Conservation (phyloP, 2,888 invertebrate species). For the Xylophagus ater region DNA sequence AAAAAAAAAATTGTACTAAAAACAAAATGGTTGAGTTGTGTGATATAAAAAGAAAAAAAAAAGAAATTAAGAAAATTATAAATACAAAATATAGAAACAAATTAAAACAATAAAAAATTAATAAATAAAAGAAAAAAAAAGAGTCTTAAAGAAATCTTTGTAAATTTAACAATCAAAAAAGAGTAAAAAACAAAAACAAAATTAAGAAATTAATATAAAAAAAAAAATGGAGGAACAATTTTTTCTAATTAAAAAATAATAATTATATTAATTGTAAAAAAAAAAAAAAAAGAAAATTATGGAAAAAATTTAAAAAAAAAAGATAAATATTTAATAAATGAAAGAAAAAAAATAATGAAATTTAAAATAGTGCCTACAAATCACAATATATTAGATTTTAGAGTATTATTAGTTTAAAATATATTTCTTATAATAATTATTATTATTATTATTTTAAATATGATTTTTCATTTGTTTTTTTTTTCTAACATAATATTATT, state of each 20-base stretch:
- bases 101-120: background rate
- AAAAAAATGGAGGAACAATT: too few relatives aligned
- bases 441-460: too few relatives aligned
- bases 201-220: slow-evolving; percentile 9
- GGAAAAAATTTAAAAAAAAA: slow-evolving; percentile 1
- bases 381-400: slow-evolving; percentile 41
- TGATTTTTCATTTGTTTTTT: too few relatives aligned
- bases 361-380: slow-evolving; percentile 38
- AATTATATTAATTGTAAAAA: background rate
- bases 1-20: too few relatives aligned
- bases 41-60: background rate
- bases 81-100: background rate
- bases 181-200: too few relatives aligned
- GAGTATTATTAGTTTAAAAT: slow-evolving; percentile 31
- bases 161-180: too few relatives aligned
- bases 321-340: background rate
- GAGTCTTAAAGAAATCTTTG: too few relatives aligned
- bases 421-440: too few relatives aligned
- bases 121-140: slow-evolving; percentile 1
- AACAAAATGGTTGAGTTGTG: too few relatives aligned
- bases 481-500: too few relatives aligned
- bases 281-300: slow-evolving; percentile 3
- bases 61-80: slow-evolving; percentile 2
- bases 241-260: background rate
- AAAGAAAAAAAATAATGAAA: slow-evolving; percentile 12